These are phyloP conservation scores for Thamnaconus septentrionalis DNA, from an alignment of 2,113 vertebrate genomes.

Conservation along the genomic window DNA sequence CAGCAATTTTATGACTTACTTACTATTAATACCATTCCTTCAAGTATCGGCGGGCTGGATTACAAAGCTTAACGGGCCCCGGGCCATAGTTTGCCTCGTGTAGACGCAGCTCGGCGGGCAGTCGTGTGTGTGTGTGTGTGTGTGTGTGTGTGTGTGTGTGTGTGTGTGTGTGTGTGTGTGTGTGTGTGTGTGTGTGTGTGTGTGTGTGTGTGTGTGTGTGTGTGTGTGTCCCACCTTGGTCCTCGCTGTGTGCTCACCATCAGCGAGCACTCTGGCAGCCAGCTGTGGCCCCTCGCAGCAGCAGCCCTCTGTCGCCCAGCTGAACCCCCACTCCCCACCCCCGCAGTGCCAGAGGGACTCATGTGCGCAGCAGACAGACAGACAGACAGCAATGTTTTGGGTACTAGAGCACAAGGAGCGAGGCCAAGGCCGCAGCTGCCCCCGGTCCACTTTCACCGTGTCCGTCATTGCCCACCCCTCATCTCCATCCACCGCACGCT, in stretches of 20 bases:
- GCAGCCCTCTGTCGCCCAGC: constrained; percentile 68
- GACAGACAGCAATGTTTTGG: constrained; percentile 53
- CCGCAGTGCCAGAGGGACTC: constrained; percentile 69
- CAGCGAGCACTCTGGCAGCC: constrained; percentile 62
- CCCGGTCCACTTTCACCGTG: constrained; percentile 29
- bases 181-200: constrained; percentile 8
- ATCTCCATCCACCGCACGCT: constrained; percentile 30
- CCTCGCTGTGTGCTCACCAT: constrained; percentile 17
- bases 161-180: not conserved
- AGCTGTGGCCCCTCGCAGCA: constrained; percentile 69
- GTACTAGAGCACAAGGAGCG: constrained; percentile 41
- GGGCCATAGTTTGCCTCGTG: too few relatives aligned
- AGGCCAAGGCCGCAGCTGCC: constrained; percentile 69
- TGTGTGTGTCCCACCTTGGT: constrained; percentile 7
- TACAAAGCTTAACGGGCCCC: too few relatives aligned
- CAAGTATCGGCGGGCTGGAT: too few relatives aligned
- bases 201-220: not conserved
- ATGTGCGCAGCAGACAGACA: constrained; percentile 60
- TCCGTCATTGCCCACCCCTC: constrained; percentile 41
- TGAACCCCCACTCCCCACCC: constrained; percentile 41
- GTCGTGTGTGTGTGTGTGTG: not conserved
- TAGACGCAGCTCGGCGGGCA: not conserved
- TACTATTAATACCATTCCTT: too few relatives aligned
- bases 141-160: too few relatives aligned
- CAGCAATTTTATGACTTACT: too few relatives aligned